phyloP scores from a whole-genome alignment of 2,888 invertebrate genomes.

The Lepetodrilus schrolli region DNA sequence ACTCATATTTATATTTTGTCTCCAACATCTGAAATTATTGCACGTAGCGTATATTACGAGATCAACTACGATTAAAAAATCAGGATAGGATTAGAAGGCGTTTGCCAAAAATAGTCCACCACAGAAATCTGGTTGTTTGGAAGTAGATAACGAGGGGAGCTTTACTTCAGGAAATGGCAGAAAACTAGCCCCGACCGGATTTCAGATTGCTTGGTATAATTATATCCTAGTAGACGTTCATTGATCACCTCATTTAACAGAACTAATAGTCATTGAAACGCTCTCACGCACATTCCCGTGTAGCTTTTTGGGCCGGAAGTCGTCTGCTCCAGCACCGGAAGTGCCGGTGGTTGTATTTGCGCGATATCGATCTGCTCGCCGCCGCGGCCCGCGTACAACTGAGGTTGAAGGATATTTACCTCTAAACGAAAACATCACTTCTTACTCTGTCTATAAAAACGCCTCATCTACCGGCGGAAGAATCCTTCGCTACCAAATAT shows the following conservation, averaged over 20 bases:
- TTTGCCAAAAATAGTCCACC: too few species aligned
- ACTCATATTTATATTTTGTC: too few species aligned
- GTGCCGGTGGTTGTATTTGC: neutral
- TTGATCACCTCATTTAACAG: conserved; percentile 11
- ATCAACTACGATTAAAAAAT: too few species aligned
- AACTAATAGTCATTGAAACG: conserved; percentile 21
- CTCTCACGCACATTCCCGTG: neutral
- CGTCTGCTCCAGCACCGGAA: neutral
- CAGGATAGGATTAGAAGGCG: too few species aligned
- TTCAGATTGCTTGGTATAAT: neutral
- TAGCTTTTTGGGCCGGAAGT: conserved; percentile 22
- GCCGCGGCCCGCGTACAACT: neutral
- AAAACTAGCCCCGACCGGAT: too few species aligned
- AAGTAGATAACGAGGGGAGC: too few species aligned
- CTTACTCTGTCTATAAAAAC: neutral
- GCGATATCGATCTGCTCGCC: conserved; percentile 1
- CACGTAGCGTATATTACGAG: too few species aligned
- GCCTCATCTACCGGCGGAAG: conserved; percentile 29
- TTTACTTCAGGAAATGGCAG: too few species aligned
- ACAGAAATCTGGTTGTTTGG: too few species aligned
- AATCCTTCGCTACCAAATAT: conserved; percentile 29
- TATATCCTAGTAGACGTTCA: neutral
- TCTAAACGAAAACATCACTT: conserved; percentile 15
- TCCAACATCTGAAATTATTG: too few species aligned
- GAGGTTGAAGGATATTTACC: conserved; percentile 13